Conservation (phyloP, 2,113 vertebrate genomes). For the Suncus etruscus region DNA sequence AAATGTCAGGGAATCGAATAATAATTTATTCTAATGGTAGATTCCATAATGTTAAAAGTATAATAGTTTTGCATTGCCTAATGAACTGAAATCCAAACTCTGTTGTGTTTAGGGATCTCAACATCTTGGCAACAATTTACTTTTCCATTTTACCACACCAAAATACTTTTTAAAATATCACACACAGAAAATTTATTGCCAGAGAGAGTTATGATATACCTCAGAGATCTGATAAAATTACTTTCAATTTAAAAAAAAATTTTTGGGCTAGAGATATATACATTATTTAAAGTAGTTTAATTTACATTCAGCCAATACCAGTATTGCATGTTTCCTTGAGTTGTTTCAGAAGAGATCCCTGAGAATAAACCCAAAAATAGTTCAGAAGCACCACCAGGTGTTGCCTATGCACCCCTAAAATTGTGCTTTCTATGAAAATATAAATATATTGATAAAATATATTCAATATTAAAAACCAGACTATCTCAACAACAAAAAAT, state of each 20-base stretch:
- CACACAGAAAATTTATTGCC: background rate
- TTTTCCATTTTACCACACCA: constrained; percentile 24
- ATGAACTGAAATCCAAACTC: background rate
- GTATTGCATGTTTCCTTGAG: no score
- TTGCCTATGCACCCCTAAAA: no score
- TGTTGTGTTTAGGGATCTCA: background rate
- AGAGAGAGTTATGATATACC: background rate
- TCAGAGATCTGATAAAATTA: background rate
- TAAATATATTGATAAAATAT: no score
- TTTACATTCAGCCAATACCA: no score
- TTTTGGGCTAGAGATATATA: no score
- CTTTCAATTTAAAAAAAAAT: background rate
- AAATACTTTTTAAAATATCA: constrained; percentile 37
- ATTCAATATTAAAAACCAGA: no score
- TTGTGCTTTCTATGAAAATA: no score
- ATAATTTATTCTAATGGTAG: background rate
- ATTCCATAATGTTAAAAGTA: background rate
- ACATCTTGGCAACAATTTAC: constrained; percentile 15
- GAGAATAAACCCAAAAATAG: no score
- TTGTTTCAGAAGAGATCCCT: no score
- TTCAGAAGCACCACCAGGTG: no score
- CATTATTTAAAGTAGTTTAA: no score
- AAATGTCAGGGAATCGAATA: background rate
- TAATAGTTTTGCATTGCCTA: background rate
- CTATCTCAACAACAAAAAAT: no score